Base-by-base conservation (phyloP, 2,888 invertebrate species). In the Aquatica leii region DNA sequence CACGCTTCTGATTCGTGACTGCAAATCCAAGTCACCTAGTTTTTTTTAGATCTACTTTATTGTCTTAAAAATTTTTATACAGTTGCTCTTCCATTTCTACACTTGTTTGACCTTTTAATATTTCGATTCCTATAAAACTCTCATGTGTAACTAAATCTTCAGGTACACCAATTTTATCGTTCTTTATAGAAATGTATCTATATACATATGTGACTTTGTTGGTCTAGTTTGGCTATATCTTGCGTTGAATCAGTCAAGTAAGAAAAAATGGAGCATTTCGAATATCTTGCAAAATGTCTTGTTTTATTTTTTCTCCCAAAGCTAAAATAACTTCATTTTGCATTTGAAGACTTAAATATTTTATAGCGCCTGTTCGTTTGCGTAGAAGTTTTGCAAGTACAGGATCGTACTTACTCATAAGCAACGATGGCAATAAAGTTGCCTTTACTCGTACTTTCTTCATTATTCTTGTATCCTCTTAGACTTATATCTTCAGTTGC, bases 181-280 rank as follows among this genome's bases (percentile, higher is more conserved):
- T 14, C 5, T 14, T 15, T 48, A 48, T 21, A 6, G 24, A 24
- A 24, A 24, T 24, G 24, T 24, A 24, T 24, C 24, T n/a, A n/a
- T n/a, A n/a, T n/a, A n/a, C n/a, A n/a, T n/a, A n/a, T n/a, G n/a
- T n/a, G n/a, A n/a, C n/a, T 48, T 48, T 15, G 18, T 48, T 48
- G 24, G 18, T 48, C 48, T 11, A 48, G 8, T 48, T 48, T 48
- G 9, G 48, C 17, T 15, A 48, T 48, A 48, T 48, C 48, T n/a
- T 48, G 48, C 17, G 48, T 48, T 11, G 48, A 15, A 15, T 48
- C 48, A 17, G 17, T 46, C 17, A 46, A 3, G 11, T n/a, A 12
- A 5, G 17, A 17, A 48, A 20, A 12, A 48, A 48, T 2, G 20
- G 48, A 9, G 48, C 12, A 9, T 17, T 12, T 21, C 18, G 5